Evolutionary conservation across 2,113 vertebrate species (phyloP).

Genomic region (Hypanus sabinus): DNA sequence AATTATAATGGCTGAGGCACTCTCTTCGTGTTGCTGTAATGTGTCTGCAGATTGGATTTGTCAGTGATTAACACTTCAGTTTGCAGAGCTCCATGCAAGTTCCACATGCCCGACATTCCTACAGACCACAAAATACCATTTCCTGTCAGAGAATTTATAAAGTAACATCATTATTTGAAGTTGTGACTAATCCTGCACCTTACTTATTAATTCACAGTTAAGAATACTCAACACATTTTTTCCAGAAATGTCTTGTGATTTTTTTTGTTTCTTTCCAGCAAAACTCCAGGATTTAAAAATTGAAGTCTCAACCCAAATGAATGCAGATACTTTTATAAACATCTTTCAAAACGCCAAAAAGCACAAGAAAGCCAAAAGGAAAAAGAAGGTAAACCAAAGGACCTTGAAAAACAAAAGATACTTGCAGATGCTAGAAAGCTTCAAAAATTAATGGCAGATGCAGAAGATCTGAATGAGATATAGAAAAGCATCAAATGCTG

Average conservation of each 20-base stretch:
- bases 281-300: conserved; percentile 50
- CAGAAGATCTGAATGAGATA: too few species aligned
- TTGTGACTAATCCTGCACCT: background rate
- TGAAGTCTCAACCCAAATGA: conserved; percentile 53
- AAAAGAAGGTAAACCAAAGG: conserved; percentile 43
- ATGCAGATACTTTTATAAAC: conserved; percentile 51
- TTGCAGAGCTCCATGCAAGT: background rate
- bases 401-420: background rate
- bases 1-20: background rate
- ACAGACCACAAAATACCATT: too few species aligned
- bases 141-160: background rate
- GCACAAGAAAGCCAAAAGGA: conserved; percentile 43
- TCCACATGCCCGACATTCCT: background rate
- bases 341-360: conserved; percentile 51
- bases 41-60: background rate
- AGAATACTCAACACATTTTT: too few species aligned
- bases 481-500: too few species aligned
- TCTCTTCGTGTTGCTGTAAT: background rate
- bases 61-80: background rate
- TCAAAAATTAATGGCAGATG: too few species aligned
- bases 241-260: background rate
- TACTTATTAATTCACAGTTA: background rate
- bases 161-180: background rate
- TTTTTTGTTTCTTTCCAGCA: conserved; percentile 43
- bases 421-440: too few species aligned